Evolutionary conservation across 2,797 vertebrate species (phyloP).

Genomic region (Podarcis siculus): DNA sequence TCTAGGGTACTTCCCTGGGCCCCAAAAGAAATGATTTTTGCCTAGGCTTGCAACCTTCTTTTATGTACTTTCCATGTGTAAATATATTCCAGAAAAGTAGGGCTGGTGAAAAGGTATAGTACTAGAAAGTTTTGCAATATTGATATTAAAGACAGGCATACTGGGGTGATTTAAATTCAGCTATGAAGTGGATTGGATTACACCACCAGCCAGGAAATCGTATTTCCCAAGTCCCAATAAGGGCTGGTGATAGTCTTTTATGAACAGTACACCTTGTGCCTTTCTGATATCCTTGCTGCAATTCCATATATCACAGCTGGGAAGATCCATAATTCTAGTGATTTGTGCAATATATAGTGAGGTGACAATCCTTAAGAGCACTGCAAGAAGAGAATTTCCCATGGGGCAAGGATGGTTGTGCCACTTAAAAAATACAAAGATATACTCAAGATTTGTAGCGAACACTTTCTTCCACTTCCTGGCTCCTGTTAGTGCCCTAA

Average conservation of each 20-base stretch:
- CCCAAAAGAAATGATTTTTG: not conserved
- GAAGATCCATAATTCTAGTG: constrained; percentile 50
- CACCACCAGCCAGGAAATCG: constrained; percentile 44
- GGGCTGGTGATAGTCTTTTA: constrained; percentile 54
- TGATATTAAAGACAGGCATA: constrained; percentile 27
- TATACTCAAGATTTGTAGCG: constrained; percentile 11
- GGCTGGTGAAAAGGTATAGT: not conserved
- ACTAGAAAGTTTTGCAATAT: not conserved
- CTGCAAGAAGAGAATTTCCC: constrained; percentile 47
- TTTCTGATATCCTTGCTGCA: not conserved
- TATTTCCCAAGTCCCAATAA: constrained; percentile 35
- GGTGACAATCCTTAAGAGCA: constrained; percentile 39
- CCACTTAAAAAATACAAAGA: constrained; percentile 5
- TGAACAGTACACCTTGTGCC: constrained; percentile 39
- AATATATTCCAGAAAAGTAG: not conserved
- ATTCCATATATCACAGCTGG: constrained; percentile 22
- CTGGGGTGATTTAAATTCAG: constrained; percentile 37
- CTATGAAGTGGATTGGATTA: constrained; percentile 29
- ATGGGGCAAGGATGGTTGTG: not conserved
- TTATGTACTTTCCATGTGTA: not conserved
- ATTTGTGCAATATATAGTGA: constrained; percentile 17
- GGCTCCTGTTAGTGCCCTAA: not conserved
- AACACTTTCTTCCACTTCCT: constrained; percentile 47
- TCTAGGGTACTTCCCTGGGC: not conserved
- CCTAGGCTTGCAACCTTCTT: not conserved